Base-by-base conservation (phyloP, 2,797 vertebrate species). In the Halcyon chelicuti region DNA sequence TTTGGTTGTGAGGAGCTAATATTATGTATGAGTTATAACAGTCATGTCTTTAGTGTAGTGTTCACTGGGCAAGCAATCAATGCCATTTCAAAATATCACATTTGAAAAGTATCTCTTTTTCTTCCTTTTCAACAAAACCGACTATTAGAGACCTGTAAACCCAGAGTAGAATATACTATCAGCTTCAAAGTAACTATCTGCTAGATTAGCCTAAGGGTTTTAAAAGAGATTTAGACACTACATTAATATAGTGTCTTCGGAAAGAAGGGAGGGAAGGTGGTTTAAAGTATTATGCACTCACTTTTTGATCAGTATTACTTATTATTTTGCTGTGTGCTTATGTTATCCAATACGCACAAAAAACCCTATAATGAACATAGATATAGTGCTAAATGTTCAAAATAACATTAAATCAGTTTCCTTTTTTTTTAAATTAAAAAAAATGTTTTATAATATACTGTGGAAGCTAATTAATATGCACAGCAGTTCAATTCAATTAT, bases 401-500 rank as follows among this genome's bases (percentile, higher is more conserved):
- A 66, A 80, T 25, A 80, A 8, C 47, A 54, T 54, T 61, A 37
- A 80, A 63, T 1, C 0, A 29, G 3, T 60, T 37, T 39, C 6
- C 0, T 1, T 23, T 44, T 51, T 15, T 31, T 16, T 39, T 39
- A 12, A 14, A 60, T 61, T 15, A 7, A 73, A 71, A 76, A 8
- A 0, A 7, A 71, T 6, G 3, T 7, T 71, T 74, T 63, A 21
- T 23, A 35, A 14, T 25, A 4, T 62, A 49, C 26, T 68, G 37
- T 90, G 82, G 39, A 62, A 86, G 85, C 14, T 92, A 94, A 95
- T 97, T 96, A 97, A 86, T 83, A 78, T 94, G 54, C 39, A 87
- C 60, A 40, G 29, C 47, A 62, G 31, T 88, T 86, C 62, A 92
- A 73, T 88, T 86, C 62, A 92, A 73, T 57, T 90, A 67, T 40